Base-by-base conservation (phyloP, 2,888 invertebrate genomes). In the Ophion obscuratus region DNA sequence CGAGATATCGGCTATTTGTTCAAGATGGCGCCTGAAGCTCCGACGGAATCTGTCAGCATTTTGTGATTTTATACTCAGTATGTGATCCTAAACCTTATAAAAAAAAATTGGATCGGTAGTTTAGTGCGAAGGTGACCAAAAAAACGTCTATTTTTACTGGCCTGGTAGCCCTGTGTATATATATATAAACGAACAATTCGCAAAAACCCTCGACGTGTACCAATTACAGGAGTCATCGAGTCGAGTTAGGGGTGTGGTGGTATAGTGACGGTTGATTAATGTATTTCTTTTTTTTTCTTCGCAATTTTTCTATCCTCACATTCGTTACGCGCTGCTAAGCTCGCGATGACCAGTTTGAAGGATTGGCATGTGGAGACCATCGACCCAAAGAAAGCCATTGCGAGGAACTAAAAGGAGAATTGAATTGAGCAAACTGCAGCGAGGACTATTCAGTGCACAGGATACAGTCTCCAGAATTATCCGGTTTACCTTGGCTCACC, bases 401-500 rank as follows among this genome's bases (percentile, higher is more conserved):
- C 36, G 40, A 64, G 75, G 76, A 80, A 77, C 66, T 59, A 17
- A 64, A 61, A 11, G 53, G 53, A 77, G 24, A 47, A 71, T 57
- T 17, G 70, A 73, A 73, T 75, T 5, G 75, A 61, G 61, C 44
- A 24, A 40, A 20, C n/a, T 59, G 40, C 57, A 70, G 40, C 59
- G 53, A 67, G 64, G 61, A 59, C 36, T 62, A 67, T 81, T 36
- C 36, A 67, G 68, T 57, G 59, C 73, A 24, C 24, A 14, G 59
- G 68, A 20, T 59, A 67, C 62, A 20, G 71, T 36, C 40, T 61
- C 74, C 27, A 64, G 76, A 87, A 90, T 87, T 75, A 88, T 81
- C 90, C 77, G 53, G 90, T 89, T 91, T 78, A 88, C 89, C 90
- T 91, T 91, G 90, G 81, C 83, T 36, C 53, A 78, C 75, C 80